Conservation (phyloP, 2,888 invertebrate species). For the Tachina grossa region DNA sequence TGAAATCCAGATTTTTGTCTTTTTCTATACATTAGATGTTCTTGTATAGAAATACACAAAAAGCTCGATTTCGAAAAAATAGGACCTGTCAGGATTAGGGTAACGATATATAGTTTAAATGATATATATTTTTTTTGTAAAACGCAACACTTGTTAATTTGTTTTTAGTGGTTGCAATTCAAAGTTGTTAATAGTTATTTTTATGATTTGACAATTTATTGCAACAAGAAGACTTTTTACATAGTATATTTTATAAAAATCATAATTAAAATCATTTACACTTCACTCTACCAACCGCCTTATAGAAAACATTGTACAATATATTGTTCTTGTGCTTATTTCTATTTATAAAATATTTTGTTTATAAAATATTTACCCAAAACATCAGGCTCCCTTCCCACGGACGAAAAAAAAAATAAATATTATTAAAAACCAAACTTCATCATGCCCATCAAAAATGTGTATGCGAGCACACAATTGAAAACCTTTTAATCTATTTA, state of each 20-base stretch:
- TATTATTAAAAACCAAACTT: not conserved
- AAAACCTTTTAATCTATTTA: slow-evolving; percentile 63
- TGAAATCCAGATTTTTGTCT: too few species aligned
- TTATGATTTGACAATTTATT: slow-evolving; percentile 28
- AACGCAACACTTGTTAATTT: not conserved
- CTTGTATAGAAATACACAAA: too few species aligned
- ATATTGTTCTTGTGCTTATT: slow-evolving; percentile 47
- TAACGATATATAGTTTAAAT: too few species aligned
- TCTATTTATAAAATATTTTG: slow-evolving; percentile 66
- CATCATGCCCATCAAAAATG: slow-evolving; percentile 2
- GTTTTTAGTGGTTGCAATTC: slow-evolving; percentile 12
- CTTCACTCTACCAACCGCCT: not conserved
- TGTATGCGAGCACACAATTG: slow-evolving; percentile 25
- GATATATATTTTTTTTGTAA: too few species aligned
- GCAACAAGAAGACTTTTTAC: slow-evolving; percentile 12
- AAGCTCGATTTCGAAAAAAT: too few species aligned
- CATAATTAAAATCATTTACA: too few species aligned
- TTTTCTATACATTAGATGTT: too few species aligned
- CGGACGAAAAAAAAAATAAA: not conserved
- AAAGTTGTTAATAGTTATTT: slow-evolving; percentile 57
- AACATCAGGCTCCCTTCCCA: slow-evolving; percentile 1
- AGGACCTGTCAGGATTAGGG: too few species aligned
- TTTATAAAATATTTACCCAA: slow-evolving; percentile 71
- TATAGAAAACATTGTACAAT: slow-evolving; percentile 6
- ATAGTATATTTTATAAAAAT: not conserved